These are phyloP conservation scores for Stenodera caucasica DNA, from an alignment of 2,888 invertebrate genomes.

Conservation along the genomic window DNA sequence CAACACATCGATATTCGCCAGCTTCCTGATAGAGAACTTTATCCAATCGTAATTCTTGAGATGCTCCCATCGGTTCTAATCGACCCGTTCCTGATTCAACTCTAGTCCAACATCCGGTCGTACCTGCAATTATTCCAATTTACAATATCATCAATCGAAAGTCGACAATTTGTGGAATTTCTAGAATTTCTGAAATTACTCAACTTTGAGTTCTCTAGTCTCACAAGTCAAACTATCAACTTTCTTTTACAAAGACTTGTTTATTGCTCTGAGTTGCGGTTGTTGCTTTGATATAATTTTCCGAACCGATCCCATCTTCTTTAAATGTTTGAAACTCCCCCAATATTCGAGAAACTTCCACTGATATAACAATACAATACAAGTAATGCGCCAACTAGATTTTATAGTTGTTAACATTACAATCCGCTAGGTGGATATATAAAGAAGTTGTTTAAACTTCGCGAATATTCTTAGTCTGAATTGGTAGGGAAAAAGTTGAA, in stretches of 20 bases:
- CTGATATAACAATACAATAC: background rate
- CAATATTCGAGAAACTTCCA: background rate
- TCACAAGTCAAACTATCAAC: slow-evolving; percentile 37
- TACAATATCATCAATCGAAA: no score
- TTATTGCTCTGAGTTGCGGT: slow-evolving; percentile 12
- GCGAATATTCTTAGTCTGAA: background rate
- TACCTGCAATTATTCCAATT: slow-evolving; percentile 50
- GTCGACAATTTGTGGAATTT: slow-evolving; percentile 10
- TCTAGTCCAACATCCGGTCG: slow-evolving; percentile 66
- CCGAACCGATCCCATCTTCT: background rate
- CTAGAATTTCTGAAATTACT: slow-evolving; percentile 23
- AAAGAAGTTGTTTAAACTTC: background rate
- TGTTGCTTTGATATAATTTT: slow-evolving; percentile 1
- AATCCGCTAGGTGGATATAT: background rate
- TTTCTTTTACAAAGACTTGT: slow-evolving; percentile 31
- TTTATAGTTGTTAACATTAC: background rate
- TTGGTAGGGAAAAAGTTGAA: no score
- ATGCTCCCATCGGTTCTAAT: slow-evolving; percentile 61
- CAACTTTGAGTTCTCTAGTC: no score
- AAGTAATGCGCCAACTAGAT: background rate
- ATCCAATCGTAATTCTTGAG: slow-evolving; percentile 66
- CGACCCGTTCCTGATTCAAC: slow-evolving; percentile 60
- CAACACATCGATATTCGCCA: slow-evolving; percentile 74
- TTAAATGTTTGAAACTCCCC: background rate
- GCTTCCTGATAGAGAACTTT: slow-evolving; percentile 77